A percentile compares a stretch with the other conserved stretches of the same genome.
Evolutionary conservation across 2,797 vertebrate species (phyloP).

Genomic region (Novumbra hubbsi): DNA sequence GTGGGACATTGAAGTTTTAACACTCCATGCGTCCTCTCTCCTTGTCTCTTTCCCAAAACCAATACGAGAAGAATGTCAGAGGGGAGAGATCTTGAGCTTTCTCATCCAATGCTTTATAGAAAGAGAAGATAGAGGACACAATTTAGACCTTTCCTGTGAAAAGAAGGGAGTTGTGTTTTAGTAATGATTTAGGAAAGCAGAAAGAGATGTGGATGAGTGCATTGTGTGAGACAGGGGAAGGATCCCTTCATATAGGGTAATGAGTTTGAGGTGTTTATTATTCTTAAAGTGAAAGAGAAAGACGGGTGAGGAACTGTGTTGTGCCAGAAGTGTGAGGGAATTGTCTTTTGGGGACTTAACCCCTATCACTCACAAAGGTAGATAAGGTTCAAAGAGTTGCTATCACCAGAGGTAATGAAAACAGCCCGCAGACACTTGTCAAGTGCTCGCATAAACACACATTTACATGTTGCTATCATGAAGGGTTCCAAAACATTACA

Average conservation of each 20-base stretch:
- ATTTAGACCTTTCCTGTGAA: not conserved
- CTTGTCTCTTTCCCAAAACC: too few species aligned
- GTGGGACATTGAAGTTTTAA: too few species aligned
- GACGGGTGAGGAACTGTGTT: not conserved
- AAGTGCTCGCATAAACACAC: constrained; percentile 4
- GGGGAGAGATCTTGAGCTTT: not conserved
- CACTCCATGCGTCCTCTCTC: too few species aligned
- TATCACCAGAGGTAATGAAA: constrained; percentile 28
- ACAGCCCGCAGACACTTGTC: constrained; percentile 17
- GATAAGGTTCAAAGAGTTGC: constrained; percentile 42
- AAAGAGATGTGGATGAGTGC: not conserved
- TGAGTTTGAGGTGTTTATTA: not conserved
- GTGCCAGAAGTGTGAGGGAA: not conserved
- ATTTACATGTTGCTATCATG: not conserved
- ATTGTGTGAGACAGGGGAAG: constrained; percentile 3
- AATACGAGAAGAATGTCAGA: not conserved
- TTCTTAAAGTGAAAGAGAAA: not conserved
- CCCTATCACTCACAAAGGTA: constrained; percentile 24
- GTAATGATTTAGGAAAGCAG: not conserved
- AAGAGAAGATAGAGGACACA: not conserved
- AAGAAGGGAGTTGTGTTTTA: not conserved
- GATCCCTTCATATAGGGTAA: not conserved
- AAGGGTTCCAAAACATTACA: too few species aligned
- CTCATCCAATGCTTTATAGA: not conserved
- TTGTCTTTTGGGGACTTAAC: constrained; percentile 12